phyloP scores from a whole-genome alignment of 2,888 invertebrate genomes.

The Acholoe squamosa region DNA sequence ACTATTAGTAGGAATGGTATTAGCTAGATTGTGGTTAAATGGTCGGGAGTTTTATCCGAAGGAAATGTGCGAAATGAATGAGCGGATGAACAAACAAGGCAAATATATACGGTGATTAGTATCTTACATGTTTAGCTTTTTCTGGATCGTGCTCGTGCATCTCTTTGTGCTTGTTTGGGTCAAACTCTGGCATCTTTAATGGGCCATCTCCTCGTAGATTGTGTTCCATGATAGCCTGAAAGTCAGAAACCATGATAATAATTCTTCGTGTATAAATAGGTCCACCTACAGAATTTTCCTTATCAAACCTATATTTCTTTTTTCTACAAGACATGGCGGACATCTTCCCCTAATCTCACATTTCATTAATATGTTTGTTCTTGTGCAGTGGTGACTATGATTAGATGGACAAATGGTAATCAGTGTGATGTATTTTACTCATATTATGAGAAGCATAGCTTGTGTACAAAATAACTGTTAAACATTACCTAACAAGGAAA shows the following conservation, averaged over 20 bases:
- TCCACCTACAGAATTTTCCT: background rate
- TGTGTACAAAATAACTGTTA: background rate
- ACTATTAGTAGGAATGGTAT: no score
- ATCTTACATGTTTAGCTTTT: slow-evolving; percentile 31
- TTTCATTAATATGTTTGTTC: background rate
- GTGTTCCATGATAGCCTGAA: slow-evolving; percentile 26
- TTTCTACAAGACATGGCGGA: background rate
- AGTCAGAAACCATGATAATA: background rate
- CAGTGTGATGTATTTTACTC: background rate
- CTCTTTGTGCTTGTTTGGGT: slow-evolving; percentile 57
- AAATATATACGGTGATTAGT: no score
- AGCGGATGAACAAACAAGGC: no score
- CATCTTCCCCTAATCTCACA: background rate
- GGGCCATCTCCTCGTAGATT: background rate
- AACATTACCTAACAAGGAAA: no score
- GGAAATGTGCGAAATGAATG: no score
- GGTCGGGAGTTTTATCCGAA: no score
- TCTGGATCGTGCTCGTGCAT: slow-evolving; percentile 48
- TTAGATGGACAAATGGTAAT: background rate
- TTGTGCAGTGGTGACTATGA: background rate
- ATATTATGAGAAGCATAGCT: background rate
- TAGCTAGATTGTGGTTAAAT: no score
- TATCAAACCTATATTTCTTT: background rate
- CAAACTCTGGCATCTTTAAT: slow-evolving; percentile 46
- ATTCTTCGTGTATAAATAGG: background rate